Base-by-base conservation (phyloP, 2,113 vertebrate species). In the Ardeotis arabs region DNA sequence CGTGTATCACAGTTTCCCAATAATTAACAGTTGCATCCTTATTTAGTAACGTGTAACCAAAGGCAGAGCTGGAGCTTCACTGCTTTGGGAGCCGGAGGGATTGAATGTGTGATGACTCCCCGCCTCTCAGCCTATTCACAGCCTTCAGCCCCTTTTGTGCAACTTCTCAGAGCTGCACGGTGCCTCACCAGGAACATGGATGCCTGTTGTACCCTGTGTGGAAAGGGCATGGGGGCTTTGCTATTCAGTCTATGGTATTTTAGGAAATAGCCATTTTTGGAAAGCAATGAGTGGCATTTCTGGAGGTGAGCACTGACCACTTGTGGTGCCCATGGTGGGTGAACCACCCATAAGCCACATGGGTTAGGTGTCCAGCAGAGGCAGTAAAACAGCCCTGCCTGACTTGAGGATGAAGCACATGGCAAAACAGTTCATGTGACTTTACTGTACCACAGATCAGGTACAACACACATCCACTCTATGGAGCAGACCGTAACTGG, bases 271-370 rank as follows among this genome's bases (percentile, higher is more conserved):
- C 3, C 6, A 7, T 12, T 27, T 84, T 39, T 37, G 73, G 33
- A 59, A 63, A 76, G 58, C 7, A 68, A 22, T 7, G 39, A 85
- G 29, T 2, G 20, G 15, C 33, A 29, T 39, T 75, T 72, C 47
- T 79, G 50, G 35, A 90, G 27, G 35, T 33, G 37, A 64, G 25
- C 31, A 7, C 55, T 31, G 10, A 45, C 8, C 10, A 53, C 17
- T 14, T 0, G 0, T 74, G 28, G n/a, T 63, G 35, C 10, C 45
- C 6, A 2, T 2, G 1, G 23, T 33, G 35, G 47, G 17, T 55
- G 60, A 82, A n/a, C 23, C 24, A n/a, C 18, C 24, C 41, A 5
- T 60, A 14, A 45, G 41, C 24, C 39, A 25, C 1, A 0, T 17
- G 24, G 3, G 11, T 5, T 5, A 10, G 31, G 18, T 44, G 49